Base-by-base conservation (phyloP, 2,113 vertebrate genomes). In the Poeciliopsis retropinna region DNA sequence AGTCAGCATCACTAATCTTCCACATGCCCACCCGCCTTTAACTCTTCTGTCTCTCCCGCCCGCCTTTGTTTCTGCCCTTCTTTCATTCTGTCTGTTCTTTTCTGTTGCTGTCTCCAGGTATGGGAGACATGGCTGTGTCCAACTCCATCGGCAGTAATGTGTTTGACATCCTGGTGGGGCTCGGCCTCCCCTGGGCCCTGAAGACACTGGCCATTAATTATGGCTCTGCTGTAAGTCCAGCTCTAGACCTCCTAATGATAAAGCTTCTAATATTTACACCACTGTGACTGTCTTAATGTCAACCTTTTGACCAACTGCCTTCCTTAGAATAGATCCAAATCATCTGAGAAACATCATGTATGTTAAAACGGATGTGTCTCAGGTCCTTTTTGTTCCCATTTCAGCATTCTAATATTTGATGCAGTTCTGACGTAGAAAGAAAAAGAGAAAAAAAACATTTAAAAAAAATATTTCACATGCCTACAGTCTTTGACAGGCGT, bases 91-190 rank as follows among this genome's bases (percentile, higher is more conserved):
- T 60, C n/a, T 60, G 3, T 27, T 41, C 39, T 41, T 15, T 41
- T 15, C 39, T 41, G 12, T 60, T 27, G 9, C 22, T 60, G 29
- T 13, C 3, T 19, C 73, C 85, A 98, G 97, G 97, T 80, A 92
- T 98, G 95, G 97, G 97, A 12, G 97, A 98, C 82, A 98, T 98
- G 97, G 97, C 97, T 0, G 96, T 98, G 78, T 98, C 97, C 64
- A 98, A 98, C 92, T 98, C 97, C 81, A 98, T 98, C 0, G 97
- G 97, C 82, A 97, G 96, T 92, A 98, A 98, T n/a, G 97, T 98
- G 62, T 98, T 98, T 88, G 97, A 98, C 92, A 98, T 98, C 91
- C 92, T 98, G 78, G 95, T 98, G 27, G 97, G 97, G 28, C 94
- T 98, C 3, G 97, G 97, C 11, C 95, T 98, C 65, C 97, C 97